phyloP scores from a whole-genome alignment of 2,797 vertebrate genomes.

The Todus mexicanus region DNA sequence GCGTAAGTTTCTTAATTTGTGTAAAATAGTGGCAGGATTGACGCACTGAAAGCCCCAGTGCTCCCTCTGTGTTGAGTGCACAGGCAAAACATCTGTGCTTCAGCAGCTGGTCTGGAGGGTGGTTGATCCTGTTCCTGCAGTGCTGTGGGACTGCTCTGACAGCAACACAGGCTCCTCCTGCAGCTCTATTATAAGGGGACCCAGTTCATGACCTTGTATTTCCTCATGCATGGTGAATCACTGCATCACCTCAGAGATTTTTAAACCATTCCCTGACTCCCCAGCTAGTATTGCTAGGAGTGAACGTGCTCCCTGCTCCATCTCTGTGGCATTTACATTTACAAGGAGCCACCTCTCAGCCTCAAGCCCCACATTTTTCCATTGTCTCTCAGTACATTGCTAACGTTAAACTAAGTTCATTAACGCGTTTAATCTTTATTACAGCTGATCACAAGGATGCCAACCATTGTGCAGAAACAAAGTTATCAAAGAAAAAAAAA shows the following conservation, averaged over 20 bases:
- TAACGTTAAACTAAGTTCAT: neutral
- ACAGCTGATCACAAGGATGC: neutral
- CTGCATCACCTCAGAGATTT: neutral
- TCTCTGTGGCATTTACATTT: neutral
- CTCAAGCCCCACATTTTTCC: neutral
- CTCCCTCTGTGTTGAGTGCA: neutral
- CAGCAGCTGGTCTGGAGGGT: neutral
- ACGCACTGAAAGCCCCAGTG: neutral
- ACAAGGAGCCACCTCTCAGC: neutral
- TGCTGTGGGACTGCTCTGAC: accelerated
- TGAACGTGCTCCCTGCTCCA: neutral
- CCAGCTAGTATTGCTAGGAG: neutral
- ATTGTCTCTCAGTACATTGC: neutral
- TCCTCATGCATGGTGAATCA: neutral
- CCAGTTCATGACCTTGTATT: neutral
- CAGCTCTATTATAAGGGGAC: neutral
- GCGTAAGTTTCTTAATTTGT: neutral
- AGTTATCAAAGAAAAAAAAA: neutral
- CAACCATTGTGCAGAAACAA: neutral
- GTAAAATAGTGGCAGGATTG: neutral
- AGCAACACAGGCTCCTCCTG: neutral
- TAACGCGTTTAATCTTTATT: neutral
- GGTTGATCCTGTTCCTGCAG: neutral
- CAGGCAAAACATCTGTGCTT: too few relatives aligned
- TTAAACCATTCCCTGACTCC: neutral